Percentiles rank a stretch among this genome's conserved stretches.
Conservation (phyloP, 1,140 invertebrate species). For the Portunus trituberculatus region DNA sequence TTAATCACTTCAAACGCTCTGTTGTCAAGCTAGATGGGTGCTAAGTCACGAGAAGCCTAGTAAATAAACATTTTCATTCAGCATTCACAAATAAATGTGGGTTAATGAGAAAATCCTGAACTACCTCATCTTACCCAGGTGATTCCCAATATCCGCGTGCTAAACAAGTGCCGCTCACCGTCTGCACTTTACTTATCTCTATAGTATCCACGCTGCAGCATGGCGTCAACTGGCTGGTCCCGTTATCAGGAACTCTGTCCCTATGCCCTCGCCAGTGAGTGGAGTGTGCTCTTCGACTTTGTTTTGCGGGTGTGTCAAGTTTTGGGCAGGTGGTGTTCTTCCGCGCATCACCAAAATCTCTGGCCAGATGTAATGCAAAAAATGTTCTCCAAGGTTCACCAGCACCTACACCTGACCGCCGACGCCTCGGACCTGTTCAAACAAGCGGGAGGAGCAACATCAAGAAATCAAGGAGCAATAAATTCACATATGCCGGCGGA, state of each 20-base stretch:
- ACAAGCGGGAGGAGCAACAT: background rate
- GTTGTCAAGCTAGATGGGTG: too few relatives aligned
- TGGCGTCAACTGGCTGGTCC: background rate
- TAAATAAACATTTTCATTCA: background rate
- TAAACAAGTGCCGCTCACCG: slow-evolving; percentile 65
- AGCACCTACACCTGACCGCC: background rate
- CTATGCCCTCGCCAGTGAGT: background rate
- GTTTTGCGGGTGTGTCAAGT: slow-evolving; percentile 28
- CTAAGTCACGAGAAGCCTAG: background rate
- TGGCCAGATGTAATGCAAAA: slow-evolving; percentile 68
- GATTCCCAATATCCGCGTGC: slow-evolving; percentile 45
- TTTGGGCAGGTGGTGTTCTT: slow-evolving; percentile 59
- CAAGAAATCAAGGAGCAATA: background rate
- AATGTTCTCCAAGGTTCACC: background rate
- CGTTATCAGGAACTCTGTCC: background rate
- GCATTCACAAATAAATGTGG: background rate
- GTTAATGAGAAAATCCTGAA: background rate
- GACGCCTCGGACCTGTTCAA: background rate
- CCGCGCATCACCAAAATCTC: slow-evolving; percentile 48
- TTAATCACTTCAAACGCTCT: background rate
- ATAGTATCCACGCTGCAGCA: background rate
- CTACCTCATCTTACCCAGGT: background rate
- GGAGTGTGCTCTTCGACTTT: background rate
- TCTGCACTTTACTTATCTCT: slow-evolving; percentile 31
- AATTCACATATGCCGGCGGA: too few relatives aligned